Base-by-base conservation (phyloP, 2,888 invertebrate genomes). In the Melitaea athalia region DNA sequence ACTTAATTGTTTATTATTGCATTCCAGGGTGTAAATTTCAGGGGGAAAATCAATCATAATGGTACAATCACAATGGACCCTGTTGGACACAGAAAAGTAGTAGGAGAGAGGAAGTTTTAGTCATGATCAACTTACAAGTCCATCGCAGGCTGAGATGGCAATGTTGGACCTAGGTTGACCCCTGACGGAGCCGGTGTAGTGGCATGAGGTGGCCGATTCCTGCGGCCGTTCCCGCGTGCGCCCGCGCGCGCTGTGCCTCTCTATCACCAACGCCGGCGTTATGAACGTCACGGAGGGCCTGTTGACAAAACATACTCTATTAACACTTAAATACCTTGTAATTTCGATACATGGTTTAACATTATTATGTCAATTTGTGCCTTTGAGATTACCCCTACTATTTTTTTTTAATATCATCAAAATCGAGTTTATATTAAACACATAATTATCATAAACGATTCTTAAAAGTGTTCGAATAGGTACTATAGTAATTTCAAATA, bases 101-200 rank as follows among this genome's bases (percentile, higher is more conserved):
- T 24, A 24, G 3, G 24, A 24, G 24, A 24, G 24, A 24, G 24
- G 3, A 24, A 24, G 24, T 24, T 24, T 24, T 24, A 24, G 24
- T 24, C 24, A 24, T 24, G 1, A 24, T 24, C 24, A 17, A 66
- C 96, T 96, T 87, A 97, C 97, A 94, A 97, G 89, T 81, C 97
- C 97, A 82, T 96, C 94, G 84, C 97, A 98, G 17, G 97, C 94
- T 14, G 97, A 97, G 67, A 98, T 84, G 17, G 97, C 97, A 63
- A 97, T 96, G 73, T 91, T 94, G 49, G 97, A 97, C 67, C 91
- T 88, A 7, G 94, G 88, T 75, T 96, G 95, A 59, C 96, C 96
- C 65, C 94, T 91, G 71, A 98, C 93, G 76, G 94, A 89, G 75
- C 98, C 98, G 69, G 95, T 95, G 87, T 95, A 97, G 91, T 97